Evolutionary conservation across 1,140 invertebrate genomes (phyloP).

Genomic region (Meloidogyne floridensis): DNA sequence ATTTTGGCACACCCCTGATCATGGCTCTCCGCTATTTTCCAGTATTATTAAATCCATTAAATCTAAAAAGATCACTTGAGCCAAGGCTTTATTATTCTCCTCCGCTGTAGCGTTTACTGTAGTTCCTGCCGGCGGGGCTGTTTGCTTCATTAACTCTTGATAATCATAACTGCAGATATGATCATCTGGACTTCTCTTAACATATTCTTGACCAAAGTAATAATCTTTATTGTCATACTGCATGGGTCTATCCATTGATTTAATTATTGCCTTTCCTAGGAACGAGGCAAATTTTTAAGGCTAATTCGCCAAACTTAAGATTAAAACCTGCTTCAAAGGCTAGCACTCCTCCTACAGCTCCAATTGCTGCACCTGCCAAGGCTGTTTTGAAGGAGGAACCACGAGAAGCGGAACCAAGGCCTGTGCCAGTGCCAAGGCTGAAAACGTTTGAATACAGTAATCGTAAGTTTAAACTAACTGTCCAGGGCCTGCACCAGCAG

Average conservation of each 20-base stretch:
- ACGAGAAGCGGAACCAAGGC: conserved; percentile 34
- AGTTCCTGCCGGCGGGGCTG: conserved; percentile 10
- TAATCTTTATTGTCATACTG: conserved; percentile 41
- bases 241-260: conserved; percentile 29
- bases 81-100: conserved; percentile 26
- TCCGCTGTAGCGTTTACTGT: conserved; percentile 16
- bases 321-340: conserved; percentile 36
- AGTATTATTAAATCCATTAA: conserved; percentile 17
- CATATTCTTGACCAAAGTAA: conserved; percentile 39
- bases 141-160: conserved; percentile 9
- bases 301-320: not conserved
- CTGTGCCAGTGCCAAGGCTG: conserved; percentile 38
- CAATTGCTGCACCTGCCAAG: conserved; percentile 40
- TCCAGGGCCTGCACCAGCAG: conserved; percentile 17
- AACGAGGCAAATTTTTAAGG: not conserved
- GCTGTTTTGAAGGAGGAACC: conserved; percentile 37
- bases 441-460: not conserved
- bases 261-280: conserved; percentile 38
- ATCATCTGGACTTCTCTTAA: conserved; percentile 28
- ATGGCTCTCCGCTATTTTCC: too few species aligned
- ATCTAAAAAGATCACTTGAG: conserved; percentile 32
- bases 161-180: not conserved
- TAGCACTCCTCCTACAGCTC: conserved; percentile 36
- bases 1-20: too few species aligned
- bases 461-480: not conserved